phyloP scores from a whole-genome alignment of 2,797 vertebrate genomes.

The Octomys mimax region DNA sequence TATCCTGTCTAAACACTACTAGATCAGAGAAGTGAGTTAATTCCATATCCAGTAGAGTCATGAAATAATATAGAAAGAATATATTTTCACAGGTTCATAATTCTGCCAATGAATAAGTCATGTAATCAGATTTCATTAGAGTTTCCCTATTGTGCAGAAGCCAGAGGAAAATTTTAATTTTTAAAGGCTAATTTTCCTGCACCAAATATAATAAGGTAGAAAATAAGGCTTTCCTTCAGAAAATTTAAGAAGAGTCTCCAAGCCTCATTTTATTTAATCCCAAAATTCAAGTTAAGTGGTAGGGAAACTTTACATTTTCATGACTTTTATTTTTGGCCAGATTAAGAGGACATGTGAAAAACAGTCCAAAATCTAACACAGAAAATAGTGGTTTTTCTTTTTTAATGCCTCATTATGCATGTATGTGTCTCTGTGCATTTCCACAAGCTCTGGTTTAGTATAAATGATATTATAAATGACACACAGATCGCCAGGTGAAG shows the following conservation, averaged over 20 bases:
- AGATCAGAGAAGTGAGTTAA: not conserved
- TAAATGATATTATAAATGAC: not conserved
- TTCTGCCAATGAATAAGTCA: conserved; percentile 75
- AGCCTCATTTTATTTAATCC: not conserved
- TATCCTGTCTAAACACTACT: too few species aligned
- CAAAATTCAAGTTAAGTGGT: not conserved
- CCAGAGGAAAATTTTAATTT: conserved; percentile 55
- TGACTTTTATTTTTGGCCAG: not conserved
- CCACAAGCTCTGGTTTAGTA: not conserved
- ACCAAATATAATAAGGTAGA: conserved; percentile 21
- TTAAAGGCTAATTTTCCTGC: conserved; percentile 48
- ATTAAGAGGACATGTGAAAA: not conserved
- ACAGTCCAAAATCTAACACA: not conserved
- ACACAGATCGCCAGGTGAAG: not conserved
- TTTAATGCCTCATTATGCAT: not conserved
- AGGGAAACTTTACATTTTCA: not conserved
- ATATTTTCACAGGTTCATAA: conserved; percentile 67
- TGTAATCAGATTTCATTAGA: conserved; percentile 65
- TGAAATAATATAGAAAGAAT: not conserved
- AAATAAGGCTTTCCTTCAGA: conserved; percentile 24
- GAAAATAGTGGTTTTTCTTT: not conserved
- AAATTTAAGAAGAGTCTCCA: not conserved
- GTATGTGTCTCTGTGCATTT: not conserved
- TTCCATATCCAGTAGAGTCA: not conserved
- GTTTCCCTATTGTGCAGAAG: conserved; percentile 53